Evolutionary conservation across 1,140 invertebrate genomes (phyloP), one percentile per base, ranked within the genome.

Genomic region (Lasioglossum albipes): DNA sequence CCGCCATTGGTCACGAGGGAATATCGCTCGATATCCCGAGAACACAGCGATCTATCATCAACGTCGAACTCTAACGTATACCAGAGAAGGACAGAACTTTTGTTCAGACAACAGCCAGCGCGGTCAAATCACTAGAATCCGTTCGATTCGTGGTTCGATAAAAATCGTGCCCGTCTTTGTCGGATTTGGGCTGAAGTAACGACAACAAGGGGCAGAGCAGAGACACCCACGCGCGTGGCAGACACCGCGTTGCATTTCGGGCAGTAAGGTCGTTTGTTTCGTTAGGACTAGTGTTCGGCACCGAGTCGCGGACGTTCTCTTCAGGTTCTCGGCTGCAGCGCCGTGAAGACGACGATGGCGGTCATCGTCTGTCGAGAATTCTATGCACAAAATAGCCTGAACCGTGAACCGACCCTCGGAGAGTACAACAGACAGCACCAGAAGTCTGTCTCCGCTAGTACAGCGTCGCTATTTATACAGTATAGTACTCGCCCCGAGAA

Each of bases 181-280:
- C 20, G 0, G 52, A 20, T 16, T n/a, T n/a, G 57, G 57, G 49
- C 16, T 36, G 0, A 71, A 72, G 31, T 10, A 49, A 79, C 70
- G 71, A 65, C 76, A 61, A 67, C 6, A 78, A 79, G 36, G 57
- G 22, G 42, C 31, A 67, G 84, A 82, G 79, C 83, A 87, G 88
- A 61, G 75, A 75, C 76, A 81, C 75, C 75, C 82, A 88, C 72
- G 27, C 82, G 87, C 72, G 27, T 77, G 82, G 59, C 64, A 71
- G 45, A 88, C 27, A 79, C 72, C 76, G 81, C 42, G 69, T 88
- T 79, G 77, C 71, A 64, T 86, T 81, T 36, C 54, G 69, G 83
- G 81, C 84, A 89, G 84, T 87, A 84, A 79, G 75, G 76, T 83
- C 84, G 36, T 84, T 65, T n/a, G 59, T 86, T 54, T 54, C 18